Conservation (phyloP, 2,113 vertebrate species). For the Burhinus oedicnemus region DNA sequence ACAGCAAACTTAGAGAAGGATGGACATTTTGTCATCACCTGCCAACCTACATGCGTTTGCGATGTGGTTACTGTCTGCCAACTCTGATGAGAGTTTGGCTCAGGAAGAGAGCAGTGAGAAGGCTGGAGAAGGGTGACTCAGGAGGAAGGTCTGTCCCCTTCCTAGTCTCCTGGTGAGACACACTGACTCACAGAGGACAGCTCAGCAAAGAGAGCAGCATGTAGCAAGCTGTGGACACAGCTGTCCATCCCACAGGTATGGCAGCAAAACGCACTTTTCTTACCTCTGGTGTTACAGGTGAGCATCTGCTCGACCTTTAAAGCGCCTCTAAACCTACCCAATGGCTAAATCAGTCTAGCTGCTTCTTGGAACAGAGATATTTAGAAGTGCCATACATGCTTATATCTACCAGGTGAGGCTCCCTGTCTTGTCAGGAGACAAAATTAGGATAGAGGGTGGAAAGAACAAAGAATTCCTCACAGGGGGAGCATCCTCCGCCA, state of each 20-base stretch:
- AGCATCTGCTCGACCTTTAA: not conserved
- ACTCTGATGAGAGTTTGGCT: not conserved
- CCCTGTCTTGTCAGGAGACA: not conserved
- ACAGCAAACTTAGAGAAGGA: not conserved
- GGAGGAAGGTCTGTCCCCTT: not conserved
- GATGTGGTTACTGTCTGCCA: not conserved
- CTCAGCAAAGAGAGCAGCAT: not conserved
- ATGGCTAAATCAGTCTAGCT: not conserved
- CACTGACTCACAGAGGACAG: not conserved
- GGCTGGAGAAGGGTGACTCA: not conserved
- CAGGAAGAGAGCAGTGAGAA: not conserved
- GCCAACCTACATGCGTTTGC: not conserved
- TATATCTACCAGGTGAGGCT: not conserved
- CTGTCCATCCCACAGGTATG: not conserved
- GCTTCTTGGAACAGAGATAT: not conserved
- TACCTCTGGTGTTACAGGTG: not conserved
- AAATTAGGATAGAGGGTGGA: not conserved
- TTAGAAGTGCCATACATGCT: not conserved
- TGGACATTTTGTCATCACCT: accelerated
- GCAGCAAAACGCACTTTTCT: not conserved
- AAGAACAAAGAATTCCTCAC: not conserved
- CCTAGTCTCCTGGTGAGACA: not conserved
- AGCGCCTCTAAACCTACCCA: not conserved
- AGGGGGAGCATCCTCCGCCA: not conserved
- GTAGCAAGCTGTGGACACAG: not conserved